Base-by-base conservation (phyloP, 2,113 vertebrate species). In the Haliaeetus leucogaster region DNA sequence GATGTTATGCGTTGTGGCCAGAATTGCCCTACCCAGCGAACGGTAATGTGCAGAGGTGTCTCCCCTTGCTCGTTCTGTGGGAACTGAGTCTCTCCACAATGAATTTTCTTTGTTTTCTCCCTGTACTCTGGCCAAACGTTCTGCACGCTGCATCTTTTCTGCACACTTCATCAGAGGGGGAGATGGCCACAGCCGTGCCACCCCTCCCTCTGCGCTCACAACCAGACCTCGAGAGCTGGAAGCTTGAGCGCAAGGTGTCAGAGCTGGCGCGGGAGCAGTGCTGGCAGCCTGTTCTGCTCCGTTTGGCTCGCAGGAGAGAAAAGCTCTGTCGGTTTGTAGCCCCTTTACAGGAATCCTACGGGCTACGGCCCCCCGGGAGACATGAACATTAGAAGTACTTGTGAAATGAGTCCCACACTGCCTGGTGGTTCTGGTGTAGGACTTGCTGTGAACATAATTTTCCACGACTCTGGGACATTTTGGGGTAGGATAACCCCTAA, bases 211-310 rank as follows among this genome's bases (percentile, higher is more conserved):
- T 34, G 48, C 0, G 0, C 86, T 93, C 68, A 13, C 81, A 76
- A 56, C 68, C 93, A 72, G 81, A n/a, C 17, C 83, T 56, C 0
- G 2, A 0, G 21, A 61, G 92, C 82, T 34, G 76, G 76, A 53
- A 61, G 59, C 72, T 47, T 42, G 65, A 55, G 89, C 9, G 4
- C 52, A 68, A 97, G 93, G 93, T 96, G 93, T 95, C 83, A 93
- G 93, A 96, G 53, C 91, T 96, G 96, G 96, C 91, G 0, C 34
- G 72, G 80, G 56, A 91, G 90, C 34, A 20, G 73, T 76, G 72
- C 89, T 97, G 94, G 95, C 94, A 95, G 95, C 77, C 45, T 59
- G 65, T 36, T 89, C 89, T 38, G 63, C 77, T 93, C 94, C 1
- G 1, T 62, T 94, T 94, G 94, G 94, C 94, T 95, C 13, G 0